These are phyloP conservation scores for Rhea americana DNA, from an alignment of 2,113 vertebrate genomes.

Conservation along the genomic window DNA sequence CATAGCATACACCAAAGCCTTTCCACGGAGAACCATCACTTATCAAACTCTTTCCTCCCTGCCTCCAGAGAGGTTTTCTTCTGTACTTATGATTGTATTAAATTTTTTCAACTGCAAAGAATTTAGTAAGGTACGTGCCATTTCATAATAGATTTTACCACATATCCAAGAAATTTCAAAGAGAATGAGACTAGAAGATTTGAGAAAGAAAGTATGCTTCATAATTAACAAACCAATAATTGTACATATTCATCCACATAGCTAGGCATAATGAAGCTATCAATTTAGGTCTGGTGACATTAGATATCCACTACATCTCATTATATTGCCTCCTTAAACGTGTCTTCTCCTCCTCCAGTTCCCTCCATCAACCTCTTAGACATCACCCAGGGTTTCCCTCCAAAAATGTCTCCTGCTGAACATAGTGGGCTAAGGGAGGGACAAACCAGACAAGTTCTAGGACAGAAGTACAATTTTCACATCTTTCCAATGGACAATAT, in stretches of 20 bases:
- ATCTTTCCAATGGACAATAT: not conserved
- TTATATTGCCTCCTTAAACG: not conserved
- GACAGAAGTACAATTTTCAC: not conserved
- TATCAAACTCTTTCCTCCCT: not conserved
- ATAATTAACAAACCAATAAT: not conserved
- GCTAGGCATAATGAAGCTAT: not conserved
- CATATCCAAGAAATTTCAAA: not conserved
- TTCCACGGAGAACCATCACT: not conserved
- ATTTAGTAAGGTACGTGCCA: not conserved
- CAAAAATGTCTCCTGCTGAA: not conserved
- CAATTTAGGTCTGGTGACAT: not conserved
- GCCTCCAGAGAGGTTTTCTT: not conserved
- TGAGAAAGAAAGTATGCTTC: not conserved
- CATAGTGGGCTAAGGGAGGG: not conserved
- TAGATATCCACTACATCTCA: not conserved
- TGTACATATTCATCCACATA: not conserved
- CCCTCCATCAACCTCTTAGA: not conserved
- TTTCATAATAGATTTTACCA: not conserved
- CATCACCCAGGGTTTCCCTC: not conserved
- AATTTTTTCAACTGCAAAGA: not conserved
- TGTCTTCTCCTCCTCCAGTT: not conserved
- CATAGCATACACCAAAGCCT: not conserved
- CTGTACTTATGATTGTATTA: not conserved
- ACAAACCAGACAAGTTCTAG: not conserved
- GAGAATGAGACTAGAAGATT: not conserved